Conservation (phyloP, 2,113 vertebrate genomes). For the Oreochromis aureus region DNA sequence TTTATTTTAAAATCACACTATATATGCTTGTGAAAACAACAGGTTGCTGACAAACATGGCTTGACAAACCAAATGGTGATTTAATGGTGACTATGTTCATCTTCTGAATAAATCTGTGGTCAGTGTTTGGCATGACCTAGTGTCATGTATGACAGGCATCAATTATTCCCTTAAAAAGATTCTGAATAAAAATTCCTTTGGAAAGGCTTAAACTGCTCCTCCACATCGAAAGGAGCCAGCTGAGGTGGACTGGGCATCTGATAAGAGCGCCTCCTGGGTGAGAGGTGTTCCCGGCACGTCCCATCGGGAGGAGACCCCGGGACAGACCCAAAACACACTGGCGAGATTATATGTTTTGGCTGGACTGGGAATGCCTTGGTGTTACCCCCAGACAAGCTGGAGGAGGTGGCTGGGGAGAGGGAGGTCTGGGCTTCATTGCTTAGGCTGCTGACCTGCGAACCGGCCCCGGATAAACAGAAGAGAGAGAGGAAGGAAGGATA, state of each 20-base stretch:
- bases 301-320: too few relatives aligned
- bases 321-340: background rate
- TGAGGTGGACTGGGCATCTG: background rate
- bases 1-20: background rate
- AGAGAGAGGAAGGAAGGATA: too few relatives aligned
- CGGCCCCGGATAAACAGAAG: too few relatives aligned
- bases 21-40: background rate
- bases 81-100: background rate
- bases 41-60: background rate
- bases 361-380: too few relatives aligned
- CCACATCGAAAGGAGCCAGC: background rate
- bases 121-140: background rate
- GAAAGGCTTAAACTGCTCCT: background rate
- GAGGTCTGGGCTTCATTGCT: too few relatives aligned
- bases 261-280: background rate
- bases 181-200: background rate
- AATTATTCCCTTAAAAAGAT: background rate
- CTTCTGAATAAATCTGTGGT: background rate
- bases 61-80: background rate
- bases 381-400: background rate
- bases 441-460: too few relatives aligned
- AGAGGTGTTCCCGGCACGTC: background rate
- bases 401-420: too few relatives aligned
- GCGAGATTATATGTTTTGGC: background rate
- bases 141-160: background rate